These are phyloP conservation scores for Neosilurus hyrtlii DNA, from an alignment of 2,797 vertebrate species.

Conservation along the genomic window DNA sequence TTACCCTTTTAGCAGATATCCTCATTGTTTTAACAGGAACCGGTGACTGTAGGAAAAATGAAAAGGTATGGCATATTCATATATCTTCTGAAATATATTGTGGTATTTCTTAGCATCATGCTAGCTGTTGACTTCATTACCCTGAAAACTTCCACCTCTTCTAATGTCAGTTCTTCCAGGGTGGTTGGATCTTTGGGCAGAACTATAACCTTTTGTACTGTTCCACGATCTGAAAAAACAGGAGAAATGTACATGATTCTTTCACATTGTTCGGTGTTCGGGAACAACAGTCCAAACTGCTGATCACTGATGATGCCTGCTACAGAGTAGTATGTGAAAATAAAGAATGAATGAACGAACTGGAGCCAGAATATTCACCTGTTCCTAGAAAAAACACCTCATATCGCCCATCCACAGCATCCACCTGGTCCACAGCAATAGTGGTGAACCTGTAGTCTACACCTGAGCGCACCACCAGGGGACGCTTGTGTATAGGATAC, in stretches of 20 bases:
- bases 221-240: conserved; percentile 74
- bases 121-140: conserved; percentile 60
- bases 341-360: not conserved
- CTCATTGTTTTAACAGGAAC: conserved; percentile 78
- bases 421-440: conserved; percentile 81
- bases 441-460: conserved; percentile 82
- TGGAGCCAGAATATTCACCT: conserved; percentile 64
- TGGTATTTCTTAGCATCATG: not conserved
- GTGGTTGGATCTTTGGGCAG: conserved; percentile 76
- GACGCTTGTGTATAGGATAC: conserved; percentile 80
- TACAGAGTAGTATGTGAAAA: not conserved
- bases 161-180: conserved; percentile 80
- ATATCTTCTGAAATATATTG: not conserved
- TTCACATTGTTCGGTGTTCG: not conserved
- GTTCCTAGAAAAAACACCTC: conserved; percentile 85
- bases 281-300: not conserved
- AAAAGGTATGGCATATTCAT: not conserved
- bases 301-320: not conserved
- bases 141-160: conserved; percentile 84
- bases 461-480: conserved; percentile 80
- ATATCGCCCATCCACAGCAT: conserved; percentile 82
- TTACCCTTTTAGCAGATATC: conserved; percentile 81
- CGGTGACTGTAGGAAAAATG: conserved; percentile 63
- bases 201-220: conserved; percentile 84
- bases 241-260: not conserved